Evolutionary conservation across 2,113 vertebrate genomes (phyloP), one percentile per base, ranked within the genome.

Genomic region (Nesoenas mayeri): DNA sequence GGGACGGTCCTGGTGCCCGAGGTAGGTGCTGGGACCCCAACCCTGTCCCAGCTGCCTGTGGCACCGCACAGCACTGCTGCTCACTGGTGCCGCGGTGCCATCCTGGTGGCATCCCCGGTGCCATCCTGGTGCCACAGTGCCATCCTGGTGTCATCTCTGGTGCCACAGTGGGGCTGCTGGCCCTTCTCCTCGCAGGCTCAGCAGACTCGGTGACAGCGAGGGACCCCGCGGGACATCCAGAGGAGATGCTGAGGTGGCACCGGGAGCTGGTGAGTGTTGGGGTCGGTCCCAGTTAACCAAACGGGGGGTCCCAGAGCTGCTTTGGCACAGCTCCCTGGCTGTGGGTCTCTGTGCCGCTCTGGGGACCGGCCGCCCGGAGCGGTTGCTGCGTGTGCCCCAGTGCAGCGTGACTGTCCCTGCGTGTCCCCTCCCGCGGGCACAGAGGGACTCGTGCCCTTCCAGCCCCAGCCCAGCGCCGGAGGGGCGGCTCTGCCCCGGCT

Each of bases 1-100:
- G 42, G n/a, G 2, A 0, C 29, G 44, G 10, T 56, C 53, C 40
- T 1, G 0, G 32, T 14, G 48, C 34, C 32, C 2, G 0, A 40
- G 62, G 70, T 65, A 28, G 51, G 44, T 85, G 57, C 69, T 60
- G 91, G 22, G 18, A 44, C 17, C 60, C 66, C 4, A 29, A 18
- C 34, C 31, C 73, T 9, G 1, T 15, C 47, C 53, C 53, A 3
- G 4, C 22, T 11, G 28, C 36, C 65, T 20, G 34, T 5, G 36
- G 64, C 40, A 34, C 29, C 3, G 13, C 11, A 29, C 53, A 56
- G 53, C 6, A 8, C 29, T 22, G 57, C 22, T n/a, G 71, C 56
- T 29, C 44, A 47, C 44, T 19, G 44, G 44, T 19, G 44, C 44
- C 18, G 18, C 9, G 18, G 44, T 47, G 44, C 44, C 44, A 19